Conservation (phyloP, 2,797 vertebrate species). For the Cyprinella venusta region DNA sequence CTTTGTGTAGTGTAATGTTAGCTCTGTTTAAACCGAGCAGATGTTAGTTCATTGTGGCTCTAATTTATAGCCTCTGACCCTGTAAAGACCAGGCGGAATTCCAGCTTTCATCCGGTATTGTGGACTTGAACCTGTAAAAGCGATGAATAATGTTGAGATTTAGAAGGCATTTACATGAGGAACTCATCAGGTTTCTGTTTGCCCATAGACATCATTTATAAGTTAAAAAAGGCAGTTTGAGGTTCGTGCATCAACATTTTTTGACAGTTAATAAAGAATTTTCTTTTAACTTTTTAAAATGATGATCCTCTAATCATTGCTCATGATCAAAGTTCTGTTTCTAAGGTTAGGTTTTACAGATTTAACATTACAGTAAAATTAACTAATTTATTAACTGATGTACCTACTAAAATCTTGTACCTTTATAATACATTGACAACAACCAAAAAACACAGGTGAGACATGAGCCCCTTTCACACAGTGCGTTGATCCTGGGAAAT, state of each 20-base stretch:
- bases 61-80: constrained; percentile 38
- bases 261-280: not conserved
- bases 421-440: not conserved
- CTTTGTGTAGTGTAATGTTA: constrained; percentile 45
- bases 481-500: too few species aligned
- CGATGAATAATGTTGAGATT: not conserved
- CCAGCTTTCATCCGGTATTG: constrained; percentile 14
- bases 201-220: not conserved
- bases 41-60: constrained; percentile 7
- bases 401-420: too few species aligned
- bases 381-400: not conserved
- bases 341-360: not conserved
- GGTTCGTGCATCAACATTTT: not conserved
- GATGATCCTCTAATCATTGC: not conserved
- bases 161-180: constrained; percentile 10
- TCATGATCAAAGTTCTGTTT: not conserved
- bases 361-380: not conserved
- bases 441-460: not conserved
- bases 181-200: constrained; percentile 1
- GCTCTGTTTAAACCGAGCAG: constrained; percentile 52
- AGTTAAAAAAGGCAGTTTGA: not conserved
- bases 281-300: not conserved
- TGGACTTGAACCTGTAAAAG: constrained; percentile 22
- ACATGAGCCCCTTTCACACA: too few species aligned
- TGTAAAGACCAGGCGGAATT: constrained; percentile 8